phyloP scores from a whole-genome alignment of 30 jellyfish, hydroid and myxozoan genomes.

The Morbakka virulenta region DNA sequence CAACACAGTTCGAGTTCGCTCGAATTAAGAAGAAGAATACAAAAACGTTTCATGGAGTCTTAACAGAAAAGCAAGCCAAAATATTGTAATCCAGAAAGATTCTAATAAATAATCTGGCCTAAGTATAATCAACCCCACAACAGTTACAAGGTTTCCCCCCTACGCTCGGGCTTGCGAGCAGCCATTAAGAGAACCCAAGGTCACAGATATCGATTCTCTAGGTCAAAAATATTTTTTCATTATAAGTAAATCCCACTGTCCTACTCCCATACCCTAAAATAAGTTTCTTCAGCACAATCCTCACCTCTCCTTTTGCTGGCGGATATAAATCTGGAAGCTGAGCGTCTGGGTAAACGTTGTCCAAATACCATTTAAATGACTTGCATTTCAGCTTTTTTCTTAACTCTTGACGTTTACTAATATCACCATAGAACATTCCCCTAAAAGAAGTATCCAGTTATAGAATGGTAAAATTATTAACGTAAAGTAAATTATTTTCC shows the following conservation, averaged over 20 bases:
- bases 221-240: not conserved
- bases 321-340: slow-evolving; percentile 94
- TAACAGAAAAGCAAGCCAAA: too few relatives aligned
- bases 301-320: slow-evolving; percentile 97
- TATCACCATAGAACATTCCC: slow-evolving; percentile 82
- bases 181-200: not conserved
- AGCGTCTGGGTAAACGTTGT: slow-evolving; percentile 90
- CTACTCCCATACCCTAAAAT: too few relatives aligned
- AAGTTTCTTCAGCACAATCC: too few relatives aligned
- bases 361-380: slow-evolving; percentile 88
- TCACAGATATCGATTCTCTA: not conserved
- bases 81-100: too few relatives aligned
- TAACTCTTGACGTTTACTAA: slow-evolving; percentile 68
- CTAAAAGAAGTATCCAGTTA: slow-evolving; percentile 13
- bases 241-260: not conserved
- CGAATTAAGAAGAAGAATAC: too few relatives aligned
- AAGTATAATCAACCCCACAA: too few relatives aligned
- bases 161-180: too few relatives aligned
- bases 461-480: not conserved
- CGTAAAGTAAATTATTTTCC: not conserved
- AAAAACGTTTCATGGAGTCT: too few relatives aligned
- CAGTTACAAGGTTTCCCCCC: too few relatives aligned
- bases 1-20: too few relatives aligned
- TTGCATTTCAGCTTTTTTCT: slow-evolving; percentile 80
- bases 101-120: too few relatives aligned